Evolutionary conservation across 2,888 invertebrate genomes (phyloP), one percentile per base, ranked within the genome.

Genomic region (Nomada hirtipes): DNA sequence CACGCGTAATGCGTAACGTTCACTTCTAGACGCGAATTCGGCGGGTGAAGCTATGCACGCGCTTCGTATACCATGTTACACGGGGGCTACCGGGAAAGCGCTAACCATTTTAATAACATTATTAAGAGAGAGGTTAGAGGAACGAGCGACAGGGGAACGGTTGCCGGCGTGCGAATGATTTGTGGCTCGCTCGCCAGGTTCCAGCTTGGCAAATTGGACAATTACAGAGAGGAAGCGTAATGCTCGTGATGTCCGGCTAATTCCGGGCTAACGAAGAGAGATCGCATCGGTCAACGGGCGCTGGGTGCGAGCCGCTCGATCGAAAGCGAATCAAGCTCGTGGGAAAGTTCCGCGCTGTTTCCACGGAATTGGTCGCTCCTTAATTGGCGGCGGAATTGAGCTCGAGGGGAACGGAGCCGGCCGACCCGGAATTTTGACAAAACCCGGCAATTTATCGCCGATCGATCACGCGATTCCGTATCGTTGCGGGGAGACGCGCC

Each of bases 211-310:
- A 85, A 84, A 86, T 81, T 86, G 84, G 67, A 81, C 77, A 71
- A 86, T 84, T 83, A 77, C 60, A 63, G 60, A 50, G 76, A 81
- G 79, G 78, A 79, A 82, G 79, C 57, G 78, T 72, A 67, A 82
- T 81, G 84, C 73, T 76, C 59, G 76, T 60, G 65, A 68, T 68
- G 78, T 36, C 67, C 53, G 74, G 76, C 74, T 75, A 82, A 82
- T 84, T 60, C 79, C 50, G 65, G 55, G 26, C 64, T 76, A 83
- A 86, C 77, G 69, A 83, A 50, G 73, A 36, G 64, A 63, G 76
- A 77, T 78, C 78, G 59, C 61, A 69, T 61, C 73, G 76, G 61
- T 76, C 26, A 65, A 13, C 50, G 60, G 4, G 59, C 29, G 36
- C 10, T 52, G 20, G 23, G 23, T 26, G 57, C 52, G 68, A 36